Conservation (phyloP, 2,888 invertebrate genomes). For the Sycophila texana region DNA sequence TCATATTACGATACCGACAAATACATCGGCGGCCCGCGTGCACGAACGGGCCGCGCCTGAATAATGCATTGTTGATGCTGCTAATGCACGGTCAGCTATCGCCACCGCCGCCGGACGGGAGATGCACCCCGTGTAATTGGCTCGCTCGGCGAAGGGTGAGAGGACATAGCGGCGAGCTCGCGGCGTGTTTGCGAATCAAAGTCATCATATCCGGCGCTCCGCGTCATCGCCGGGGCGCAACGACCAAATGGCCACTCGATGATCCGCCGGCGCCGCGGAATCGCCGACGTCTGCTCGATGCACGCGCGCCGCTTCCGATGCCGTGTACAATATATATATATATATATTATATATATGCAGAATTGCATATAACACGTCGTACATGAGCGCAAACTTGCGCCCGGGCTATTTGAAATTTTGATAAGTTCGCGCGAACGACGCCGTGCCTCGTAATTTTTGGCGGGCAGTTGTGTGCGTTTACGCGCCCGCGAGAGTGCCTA, state of each 20-base stretch:
- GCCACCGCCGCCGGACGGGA: slow-evolving; percentile 29
- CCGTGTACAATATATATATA: too few species aligned
- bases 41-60: slow-evolving; percentile 62
- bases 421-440: slow-evolving; percentile 39
- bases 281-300: slow-evolving; percentile 52
- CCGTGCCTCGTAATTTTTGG: slow-evolving; percentile 33
- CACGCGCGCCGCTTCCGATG: too few species aligned
- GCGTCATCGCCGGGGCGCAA: slow-evolving; percentile 65
- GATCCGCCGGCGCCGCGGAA: slow-evolving; percentile 61
- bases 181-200: slow-evolving; percentile 74
- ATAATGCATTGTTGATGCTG: slow-evolving; percentile 76
- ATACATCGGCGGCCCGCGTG: slow-evolving; percentile 69
- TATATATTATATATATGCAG: neutral
- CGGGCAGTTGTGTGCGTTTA: neutral
- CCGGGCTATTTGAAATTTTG: slow-evolving; percentile 40
- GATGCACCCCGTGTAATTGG: slow-evolving; percentile 71
- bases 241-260: slow-evolving; percentile 66
- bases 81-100: slow-evolving; percentile 75
- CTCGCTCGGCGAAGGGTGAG: slow-evolving; percentile 56
- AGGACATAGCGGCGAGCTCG: neutral
- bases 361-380: neutral
- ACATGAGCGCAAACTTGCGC: neutral
- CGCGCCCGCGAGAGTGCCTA: too few species aligned
- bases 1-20: slow-evolving; percentile 72
- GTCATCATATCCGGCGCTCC: slow-evolving; percentile 68